A percentile compares a stretch with the other conserved stretches of the same genome.
phyloP scores from a whole-genome alignment of 2,888 invertebrate species.

The Physocephala rufipes region DNA sequence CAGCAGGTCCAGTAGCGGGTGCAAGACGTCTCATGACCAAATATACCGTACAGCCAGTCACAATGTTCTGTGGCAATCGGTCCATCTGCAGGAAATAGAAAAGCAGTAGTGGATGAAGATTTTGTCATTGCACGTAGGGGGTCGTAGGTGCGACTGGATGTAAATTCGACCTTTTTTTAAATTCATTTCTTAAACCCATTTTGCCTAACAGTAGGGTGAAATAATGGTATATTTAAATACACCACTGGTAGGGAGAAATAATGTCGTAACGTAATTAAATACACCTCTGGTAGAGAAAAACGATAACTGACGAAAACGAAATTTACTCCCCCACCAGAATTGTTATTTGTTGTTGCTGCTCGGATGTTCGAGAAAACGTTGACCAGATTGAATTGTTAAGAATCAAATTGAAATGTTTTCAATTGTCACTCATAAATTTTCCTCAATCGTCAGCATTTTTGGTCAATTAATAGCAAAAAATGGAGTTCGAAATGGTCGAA shows the following conservation, averaged over 20 bases:
- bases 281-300: neutral
- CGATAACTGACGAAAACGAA: neutral
- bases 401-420: conserved; percentile 38
- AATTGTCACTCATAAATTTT: conserved; percentile 37
- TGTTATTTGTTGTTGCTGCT: neutral
- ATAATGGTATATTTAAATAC: no score
- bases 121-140: neutral
- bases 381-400: conserved; percentile 25
- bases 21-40: conserved; percentile 93
- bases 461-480: neutral
- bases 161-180: no score
- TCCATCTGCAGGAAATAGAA: conserved; percentile 74
- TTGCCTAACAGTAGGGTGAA: no score
- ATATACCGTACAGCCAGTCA: conserved; percentile 92
- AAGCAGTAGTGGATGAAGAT: conserved; percentile 18
- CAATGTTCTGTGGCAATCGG: conserved; percentile 88
- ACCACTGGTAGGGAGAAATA: no score
- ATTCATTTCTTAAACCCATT: no score
- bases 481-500: no score
- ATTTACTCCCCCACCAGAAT: neutral
- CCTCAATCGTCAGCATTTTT: neutral
- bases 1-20: conserved; percentile 95
- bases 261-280: neutral
- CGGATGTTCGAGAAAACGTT: neutral
- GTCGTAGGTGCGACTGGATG: no score